These are phyloP conservation scores for Drosophila micromelanica DNA, from an alignment of 1,140 invertebrate species.

Conservation along the genomic window DNA sequence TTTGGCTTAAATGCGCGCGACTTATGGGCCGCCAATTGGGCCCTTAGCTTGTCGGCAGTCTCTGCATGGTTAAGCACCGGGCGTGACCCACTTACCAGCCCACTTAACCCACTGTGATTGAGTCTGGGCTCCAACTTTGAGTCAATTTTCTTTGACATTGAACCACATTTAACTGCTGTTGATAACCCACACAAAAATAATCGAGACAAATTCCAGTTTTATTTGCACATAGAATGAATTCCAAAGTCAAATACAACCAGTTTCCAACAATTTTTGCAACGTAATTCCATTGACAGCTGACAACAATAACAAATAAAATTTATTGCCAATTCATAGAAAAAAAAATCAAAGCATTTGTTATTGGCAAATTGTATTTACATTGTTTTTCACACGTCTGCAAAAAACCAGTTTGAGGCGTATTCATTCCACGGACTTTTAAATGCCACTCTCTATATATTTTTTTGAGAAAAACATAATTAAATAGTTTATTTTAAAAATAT, in stretches of 20 bases:
- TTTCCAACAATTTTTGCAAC: constrained; percentile 31
- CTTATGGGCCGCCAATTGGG: constrained; percentile 18
- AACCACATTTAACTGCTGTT: constrained; percentile 57
- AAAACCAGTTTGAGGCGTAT: constrained; percentile 35
- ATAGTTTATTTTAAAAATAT: background rate
- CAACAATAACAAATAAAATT: constrained; percentile 42
- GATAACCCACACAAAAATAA: constrained; percentile 21
- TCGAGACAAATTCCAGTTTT: constrained; percentile 40
- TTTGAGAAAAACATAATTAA: background rate
- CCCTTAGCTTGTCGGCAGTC: constrained; percentile 33
- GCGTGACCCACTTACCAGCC: constrained; percentile 23
- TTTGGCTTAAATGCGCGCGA: constrained; percentile 45
- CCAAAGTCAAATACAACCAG: constrained; percentile 50
- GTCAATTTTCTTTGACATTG: constrained; percentile 71
- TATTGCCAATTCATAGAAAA: constrained; percentile 30
- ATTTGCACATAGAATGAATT: constrained; percentile 58
- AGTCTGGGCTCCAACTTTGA: background rate
- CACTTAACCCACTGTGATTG: constrained; percentile 4
- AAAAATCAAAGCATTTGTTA: constrained; percentile 25
- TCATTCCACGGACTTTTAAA: constrained; percentile 1
- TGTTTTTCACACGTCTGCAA: constrained; percentile 9
- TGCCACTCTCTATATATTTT: too few relatives aligned
- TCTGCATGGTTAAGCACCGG: constrained; percentile 27
- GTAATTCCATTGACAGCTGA: constrained; percentile 31
- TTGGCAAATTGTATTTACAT: constrained; percentile 19